phyloP scores from a whole-genome alignment of 2,797 vertebrate species.

The Propithecus deckenii region DNA sequence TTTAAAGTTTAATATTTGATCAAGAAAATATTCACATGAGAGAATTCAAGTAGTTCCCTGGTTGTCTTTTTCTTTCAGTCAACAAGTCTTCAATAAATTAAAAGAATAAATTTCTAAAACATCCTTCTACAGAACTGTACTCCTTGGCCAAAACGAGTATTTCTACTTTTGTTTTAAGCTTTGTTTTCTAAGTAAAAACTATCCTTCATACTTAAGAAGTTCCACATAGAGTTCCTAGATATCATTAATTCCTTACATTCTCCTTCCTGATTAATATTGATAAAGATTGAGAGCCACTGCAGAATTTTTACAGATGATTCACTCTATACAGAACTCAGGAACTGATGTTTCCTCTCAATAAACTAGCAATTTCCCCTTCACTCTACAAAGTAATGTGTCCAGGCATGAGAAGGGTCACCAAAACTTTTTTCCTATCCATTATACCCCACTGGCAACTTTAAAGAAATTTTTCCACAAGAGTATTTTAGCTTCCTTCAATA shows the following conservation, averaged over 20 bases:
- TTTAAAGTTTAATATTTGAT: slow-evolving; percentile 39
- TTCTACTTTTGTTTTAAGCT: slow-evolving; percentile 10
- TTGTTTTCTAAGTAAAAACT: slow-evolving; percentile 2
- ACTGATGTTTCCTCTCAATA: neutral
- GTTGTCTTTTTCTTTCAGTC: neutral
- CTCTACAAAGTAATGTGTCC: neutral
- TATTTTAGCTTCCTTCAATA: slow-evolving; percentile 26
- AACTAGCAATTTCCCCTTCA: neutral
- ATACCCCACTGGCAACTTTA: neutral
- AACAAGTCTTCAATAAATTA: neutral
- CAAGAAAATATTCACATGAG: slow-evolving; percentile 27
- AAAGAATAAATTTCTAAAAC: neutral
- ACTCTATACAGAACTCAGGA: neutral
- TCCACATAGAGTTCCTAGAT: neutral
- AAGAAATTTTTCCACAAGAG: slow-evolving; percentile 32
- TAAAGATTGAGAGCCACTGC: neutral
- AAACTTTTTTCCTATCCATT: neutral
- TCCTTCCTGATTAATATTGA: neutral
- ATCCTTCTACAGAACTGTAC: neutral
- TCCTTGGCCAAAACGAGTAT: neutral
- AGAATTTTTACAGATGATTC: neutral
- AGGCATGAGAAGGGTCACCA: neutral
- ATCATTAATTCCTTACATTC: neutral
- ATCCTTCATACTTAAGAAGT: neutral
- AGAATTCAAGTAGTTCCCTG: neutral